Evolutionary conservation across 2,888 invertebrate genomes (phyloP).

Genomic region (Vandiemenella viatica): DNA sequence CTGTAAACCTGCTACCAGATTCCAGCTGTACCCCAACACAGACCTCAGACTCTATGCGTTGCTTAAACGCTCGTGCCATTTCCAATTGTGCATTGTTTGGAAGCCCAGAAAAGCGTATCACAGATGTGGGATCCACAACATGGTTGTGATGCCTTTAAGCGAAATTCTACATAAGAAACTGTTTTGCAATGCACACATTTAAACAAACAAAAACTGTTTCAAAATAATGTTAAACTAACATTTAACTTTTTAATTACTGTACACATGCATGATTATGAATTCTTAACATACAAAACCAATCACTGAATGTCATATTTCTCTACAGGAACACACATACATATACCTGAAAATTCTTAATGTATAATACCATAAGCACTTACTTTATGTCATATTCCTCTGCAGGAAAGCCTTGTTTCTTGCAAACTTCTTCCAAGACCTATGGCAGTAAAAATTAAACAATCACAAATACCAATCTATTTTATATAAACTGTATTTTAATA

Average conservation of each 20-base stretch:
- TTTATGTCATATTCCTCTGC: slow-evolving; percentile 63
- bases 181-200: neutral
- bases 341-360: no score
- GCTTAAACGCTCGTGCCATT: slow-evolving; percentile 51
- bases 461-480: no score
- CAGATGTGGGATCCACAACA: slow-evolving; percentile 57
- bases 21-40: slow-evolving; percentile 62
- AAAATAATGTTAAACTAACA: no score
- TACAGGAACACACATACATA: no score
- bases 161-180: slow-evolving; percentile 4
- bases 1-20: slow-evolving; percentile 48
- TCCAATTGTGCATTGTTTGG: slow-evolving; percentile 85
- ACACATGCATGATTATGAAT: no score
- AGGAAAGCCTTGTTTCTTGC: slow-evolving; percentile 56
- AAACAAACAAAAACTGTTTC: no score
- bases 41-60: slow-evolving; percentile 47
- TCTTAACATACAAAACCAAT: no score
- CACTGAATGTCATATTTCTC: no score
- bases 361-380: slow-evolving; percentile 28
- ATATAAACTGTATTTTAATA: no score
- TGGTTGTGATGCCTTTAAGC: slow-evolving; percentile 70
- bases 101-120: slow-evolving; percentile 69
- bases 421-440: slow-evolving; percentile 74
- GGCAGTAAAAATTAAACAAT: no score
- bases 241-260: no score